A percentile compares a stretch with the other conserved stretches of the same genome.
Conservation (phyloP, 1,140 invertebrate genomes). For the Euwallacea fornicatus region DNA sequence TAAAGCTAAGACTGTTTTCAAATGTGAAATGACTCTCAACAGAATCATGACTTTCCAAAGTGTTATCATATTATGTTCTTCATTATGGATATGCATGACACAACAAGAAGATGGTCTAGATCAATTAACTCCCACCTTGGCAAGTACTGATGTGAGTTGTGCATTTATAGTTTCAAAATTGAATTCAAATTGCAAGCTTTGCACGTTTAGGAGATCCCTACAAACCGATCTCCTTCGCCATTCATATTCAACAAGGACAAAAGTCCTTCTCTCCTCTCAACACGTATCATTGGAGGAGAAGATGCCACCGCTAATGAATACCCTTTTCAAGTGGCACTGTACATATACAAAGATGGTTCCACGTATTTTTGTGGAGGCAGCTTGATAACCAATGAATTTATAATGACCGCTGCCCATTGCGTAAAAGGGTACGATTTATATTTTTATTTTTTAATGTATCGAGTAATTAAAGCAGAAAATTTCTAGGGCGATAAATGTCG, state of each 20-base stretch:
- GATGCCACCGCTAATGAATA: constrained; percentile 45
- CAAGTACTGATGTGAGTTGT: too few relatives aligned
- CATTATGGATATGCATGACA: too few relatives aligned
- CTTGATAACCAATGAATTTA: constrained; percentile 56
- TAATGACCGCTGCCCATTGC: constrained; percentile 53
- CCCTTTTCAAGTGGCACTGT: constrained; percentile 57
- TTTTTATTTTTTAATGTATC: not conserved
- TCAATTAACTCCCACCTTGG: too few relatives aligned
- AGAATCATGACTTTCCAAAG: too few relatives aligned
- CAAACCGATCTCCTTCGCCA: not conserved
- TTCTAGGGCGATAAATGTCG: constrained; percentile 18
- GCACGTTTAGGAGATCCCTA: constrained; percentile 1
- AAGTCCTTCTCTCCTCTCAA: constrained; percentile 1
- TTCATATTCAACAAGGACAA: constrained; percentile 5
- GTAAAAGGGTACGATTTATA: constrained; percentile 2
- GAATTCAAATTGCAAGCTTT: too few relatives aligned
- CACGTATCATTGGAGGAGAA: constrained; percentile 46
- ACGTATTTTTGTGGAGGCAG: constrained; percentile 60
- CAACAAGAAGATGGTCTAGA: too few relatives aligned
- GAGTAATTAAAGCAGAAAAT: not conserved
- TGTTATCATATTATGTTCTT: too few relatives aligned
- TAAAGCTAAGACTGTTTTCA: too few relatives aligned
- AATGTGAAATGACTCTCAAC: too few relatives aligned
- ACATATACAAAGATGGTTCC: constrained; percentile 47
- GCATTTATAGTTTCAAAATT: too few relatives aligned